Conservation (phyloP, 2,888 invertebrate species). For the Pristionchus entomophagus region DNA sequence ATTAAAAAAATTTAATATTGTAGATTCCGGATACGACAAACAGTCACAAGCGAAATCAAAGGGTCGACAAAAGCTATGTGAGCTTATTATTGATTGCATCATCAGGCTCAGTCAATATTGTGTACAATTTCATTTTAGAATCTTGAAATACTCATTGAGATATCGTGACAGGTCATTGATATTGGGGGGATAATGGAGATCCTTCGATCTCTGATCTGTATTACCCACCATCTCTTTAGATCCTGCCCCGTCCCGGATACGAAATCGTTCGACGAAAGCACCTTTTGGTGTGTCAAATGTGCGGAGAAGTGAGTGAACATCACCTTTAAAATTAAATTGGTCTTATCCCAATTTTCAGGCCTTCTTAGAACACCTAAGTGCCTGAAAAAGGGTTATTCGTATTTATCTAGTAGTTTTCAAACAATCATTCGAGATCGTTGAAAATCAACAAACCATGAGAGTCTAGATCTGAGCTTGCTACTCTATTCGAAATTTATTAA, state of each 20-base stretch:
- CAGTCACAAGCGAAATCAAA: background rate
- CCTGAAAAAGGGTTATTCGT: no score
- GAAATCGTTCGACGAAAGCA: background rate
- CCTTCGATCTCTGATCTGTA: background rate
- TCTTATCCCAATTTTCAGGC: no score
- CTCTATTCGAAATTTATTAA: no score
- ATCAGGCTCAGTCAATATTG: background rate
- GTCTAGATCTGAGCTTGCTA: no score
- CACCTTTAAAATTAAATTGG: background rate
- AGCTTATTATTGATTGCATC: background rate
- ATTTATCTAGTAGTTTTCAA: background rate
- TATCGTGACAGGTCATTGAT: no score
- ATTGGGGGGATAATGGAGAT: no score
- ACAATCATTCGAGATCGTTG: background rate
- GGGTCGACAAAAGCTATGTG: slow-evolving; percentile 29
- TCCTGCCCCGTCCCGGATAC: background rate
- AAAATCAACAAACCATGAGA: no score
- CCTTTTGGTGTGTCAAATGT: background rate
- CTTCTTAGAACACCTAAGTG: no score
- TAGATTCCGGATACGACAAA: background rate
- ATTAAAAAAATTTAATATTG: no score
- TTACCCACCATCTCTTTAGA: background rate
- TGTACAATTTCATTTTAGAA: no score
- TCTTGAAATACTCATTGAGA: no score
- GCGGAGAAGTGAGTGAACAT: slow-evolving; percentile 9